A percentile compares a stretch with the other conserved stretches of the same genome.
Evolutionary conservation across 37 sponge, comb jelly and placozoan species (phyloP).

Genomic region (Amphimedon queenslandica): DNA sequence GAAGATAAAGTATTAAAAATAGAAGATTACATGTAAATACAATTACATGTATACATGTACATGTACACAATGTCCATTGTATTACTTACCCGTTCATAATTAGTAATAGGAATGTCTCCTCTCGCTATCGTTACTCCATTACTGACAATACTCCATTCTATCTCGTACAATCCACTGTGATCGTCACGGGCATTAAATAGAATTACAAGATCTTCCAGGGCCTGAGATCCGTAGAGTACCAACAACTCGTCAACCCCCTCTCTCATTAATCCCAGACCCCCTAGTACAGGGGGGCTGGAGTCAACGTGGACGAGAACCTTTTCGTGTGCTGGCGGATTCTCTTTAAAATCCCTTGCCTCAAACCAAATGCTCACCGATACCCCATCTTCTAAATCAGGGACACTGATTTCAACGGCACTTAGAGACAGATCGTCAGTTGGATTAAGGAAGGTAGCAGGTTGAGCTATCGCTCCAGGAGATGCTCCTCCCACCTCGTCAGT

Average conservation of each 20-base stretch:
- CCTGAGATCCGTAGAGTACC: conserved; percentile 29
- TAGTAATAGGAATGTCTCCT: conserved; percentile 41
- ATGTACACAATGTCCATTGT: not conserved
- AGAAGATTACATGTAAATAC: not conserved
- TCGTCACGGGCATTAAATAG: conserved; percentile 44
- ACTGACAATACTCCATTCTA: conserved; percentile 64
- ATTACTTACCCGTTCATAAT: conserved; percentile 2
- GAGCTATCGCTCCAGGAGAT: not conserved
- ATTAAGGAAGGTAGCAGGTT: conserved; percentile 16
- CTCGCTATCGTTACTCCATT: conserved; percentile 12
- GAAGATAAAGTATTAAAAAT: conserved; percentile 5
- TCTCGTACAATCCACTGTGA: conserved; percentile 51
- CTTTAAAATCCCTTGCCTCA: conserved; percentile 49
- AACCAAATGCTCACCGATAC: conserved; percentile 68
- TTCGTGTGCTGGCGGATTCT: conserved; percentile 18
- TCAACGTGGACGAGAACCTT: conserved; percentile 59
- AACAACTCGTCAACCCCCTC: conserved; percentile 29
- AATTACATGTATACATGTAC: conserved; percentile 2
- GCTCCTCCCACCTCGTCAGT: conserved; percentile 42
- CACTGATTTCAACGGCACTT: conserved; percentile 9
- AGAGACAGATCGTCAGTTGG: conserved; percentile 44
- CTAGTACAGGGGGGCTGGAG: conserved; percentile 54
- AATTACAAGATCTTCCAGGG: conserved; percentile 30
- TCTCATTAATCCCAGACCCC: conserved; percentile 38
- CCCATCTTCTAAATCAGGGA: conserved; percentile 42